Evolutionary conservation across 2,113 vertebrate genomes (phyloP), one percentile per base, ranked within the genome.

Genomic region (Anthoscopus minutus): DNA sequence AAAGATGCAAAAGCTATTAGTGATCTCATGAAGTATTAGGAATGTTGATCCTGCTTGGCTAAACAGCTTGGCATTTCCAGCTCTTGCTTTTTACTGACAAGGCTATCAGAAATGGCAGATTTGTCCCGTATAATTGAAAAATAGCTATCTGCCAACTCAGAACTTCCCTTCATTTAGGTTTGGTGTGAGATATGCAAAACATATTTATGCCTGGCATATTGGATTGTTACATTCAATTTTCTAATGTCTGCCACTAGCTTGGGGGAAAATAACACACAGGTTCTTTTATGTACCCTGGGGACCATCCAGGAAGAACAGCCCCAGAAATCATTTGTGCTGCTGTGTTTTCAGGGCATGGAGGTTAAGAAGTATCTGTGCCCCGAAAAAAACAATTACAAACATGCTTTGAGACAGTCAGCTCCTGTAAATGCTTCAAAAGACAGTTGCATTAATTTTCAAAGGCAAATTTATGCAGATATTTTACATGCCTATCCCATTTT

Each of bases 71-170:
- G 64, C 81, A 96, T 93, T 97, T 96, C 62, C 79, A 96, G 70
- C 89, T 79, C 72, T 96, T 92, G 88, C 37, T 78, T 96, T 92
- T 96, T 78, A 93, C 70, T 76, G 72, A 86, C 89, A 91, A 95
- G 92, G 70, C 86, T 96, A 97, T 97, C 94, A 96, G 94, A 96
- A 97, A 93, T 70, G 80, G 67, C 96, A 95, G 84, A 87, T 90
- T 96, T 94, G 92, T 96, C 88, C 93, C 50, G 86, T 76, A 70
- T 93, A 97, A 97, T 97, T 98, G 93, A 97, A 97, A 97, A 97
- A 94, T 80, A 83, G 45, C 91, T 97, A 96, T 97, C 95, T 96
- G 38, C 61, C 91, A 74, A 92, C 94, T 95, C 92, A 94, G 93
- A 96, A 94, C 57, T 95, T 96, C 93, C 74, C 94, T 93, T 96